Conservation (phyloP, 2,888 invertebrate species). For the Sphaerophoria rueppellii region DNA sequence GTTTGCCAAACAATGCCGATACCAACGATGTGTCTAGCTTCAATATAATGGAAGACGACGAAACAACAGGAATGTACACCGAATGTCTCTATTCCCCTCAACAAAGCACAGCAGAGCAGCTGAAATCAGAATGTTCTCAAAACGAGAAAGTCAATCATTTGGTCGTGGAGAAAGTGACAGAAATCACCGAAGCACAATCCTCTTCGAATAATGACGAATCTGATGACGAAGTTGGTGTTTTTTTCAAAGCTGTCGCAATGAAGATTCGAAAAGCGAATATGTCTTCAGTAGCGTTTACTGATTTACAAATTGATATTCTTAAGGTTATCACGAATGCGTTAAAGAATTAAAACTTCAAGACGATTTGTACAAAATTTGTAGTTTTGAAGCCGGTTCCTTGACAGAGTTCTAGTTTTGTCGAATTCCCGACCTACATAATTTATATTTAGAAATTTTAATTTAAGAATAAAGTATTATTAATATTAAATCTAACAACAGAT, state of each 20-base stretch:
- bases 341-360: slow-evolving; percentile 66
- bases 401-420: background rate
- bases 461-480: too few species aligned
- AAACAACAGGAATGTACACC: slow-evolving; percentile 52
- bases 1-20: background rate
- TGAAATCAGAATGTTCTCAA: background rate
- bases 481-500: too few species aligned
- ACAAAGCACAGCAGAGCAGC: background rate
- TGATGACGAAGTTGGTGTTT: slow-evolving; percentile 80
- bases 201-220: background rate
- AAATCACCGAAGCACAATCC: background rate
- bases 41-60: slow-evolving; percentile 10
- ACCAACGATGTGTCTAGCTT: slow-evolving; percentile 10
- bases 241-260: slow-evolving; percentile 80
- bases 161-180: background rate
- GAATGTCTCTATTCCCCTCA: slow-evolving; percentile 52
- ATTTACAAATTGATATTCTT: slow-evolving; percentile 80
- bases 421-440: too few species aligned
- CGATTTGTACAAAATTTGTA: background rate
- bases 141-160: background rate
- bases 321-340: slow-evolving; percentile 79
- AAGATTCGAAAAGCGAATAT: slow-evolving; percentile 80
- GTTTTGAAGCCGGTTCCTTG: too few species aligned
- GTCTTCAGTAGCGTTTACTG: slow-evolving; percentile 79
- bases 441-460: too few species aligned